phyloP scores from a whole-genome alignment of 2,113 vertebrate species.

The Chroicocephalus ridibundus region DNA sequence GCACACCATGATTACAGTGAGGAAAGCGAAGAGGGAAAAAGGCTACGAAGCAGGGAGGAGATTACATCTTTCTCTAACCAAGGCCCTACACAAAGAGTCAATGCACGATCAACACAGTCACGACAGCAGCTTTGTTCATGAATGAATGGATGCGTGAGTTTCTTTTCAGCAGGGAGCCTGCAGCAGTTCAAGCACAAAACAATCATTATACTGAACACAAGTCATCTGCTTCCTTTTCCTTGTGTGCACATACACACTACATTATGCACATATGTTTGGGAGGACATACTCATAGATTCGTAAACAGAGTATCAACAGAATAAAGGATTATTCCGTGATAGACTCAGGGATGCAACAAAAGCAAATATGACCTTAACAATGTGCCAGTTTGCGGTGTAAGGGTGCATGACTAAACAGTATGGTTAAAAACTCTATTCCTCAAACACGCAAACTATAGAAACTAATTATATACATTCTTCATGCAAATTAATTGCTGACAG shows the following conservation, averaged over 20 bases:
- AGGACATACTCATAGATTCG: neutral
- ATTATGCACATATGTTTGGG: neutral
- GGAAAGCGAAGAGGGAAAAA: neutral
- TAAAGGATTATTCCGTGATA: neutral
- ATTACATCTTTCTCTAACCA: neutral
- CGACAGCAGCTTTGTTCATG: neutral
- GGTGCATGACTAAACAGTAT: neutral
- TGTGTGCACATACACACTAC: neutral
- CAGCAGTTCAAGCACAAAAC: constrained; percentile 12
- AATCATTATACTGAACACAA: neutral
- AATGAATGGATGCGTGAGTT: neutral
- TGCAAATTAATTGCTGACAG: neutral
- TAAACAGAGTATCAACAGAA: neutral
- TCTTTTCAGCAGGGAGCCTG: neutral
- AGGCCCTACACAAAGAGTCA: neutral
- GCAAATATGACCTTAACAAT: neutral
- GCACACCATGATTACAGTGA: rapidly evolving
- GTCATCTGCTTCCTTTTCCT: constrained; percentile 25
- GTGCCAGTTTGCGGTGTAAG: neutral
- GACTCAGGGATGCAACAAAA: neutral
- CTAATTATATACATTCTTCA: neutral
- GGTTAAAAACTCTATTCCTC: neutral
- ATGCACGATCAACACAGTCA: neutral
- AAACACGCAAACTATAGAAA: neutral
- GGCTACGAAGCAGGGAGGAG: neutral